Percentiles rank a stretch among this genome's conserved stretches.
These are phyloP conservation scores for Parambassis ranga DNA, from an alignment of 2,797 vertebrate species.

Conservation along the genomic window DNA sequence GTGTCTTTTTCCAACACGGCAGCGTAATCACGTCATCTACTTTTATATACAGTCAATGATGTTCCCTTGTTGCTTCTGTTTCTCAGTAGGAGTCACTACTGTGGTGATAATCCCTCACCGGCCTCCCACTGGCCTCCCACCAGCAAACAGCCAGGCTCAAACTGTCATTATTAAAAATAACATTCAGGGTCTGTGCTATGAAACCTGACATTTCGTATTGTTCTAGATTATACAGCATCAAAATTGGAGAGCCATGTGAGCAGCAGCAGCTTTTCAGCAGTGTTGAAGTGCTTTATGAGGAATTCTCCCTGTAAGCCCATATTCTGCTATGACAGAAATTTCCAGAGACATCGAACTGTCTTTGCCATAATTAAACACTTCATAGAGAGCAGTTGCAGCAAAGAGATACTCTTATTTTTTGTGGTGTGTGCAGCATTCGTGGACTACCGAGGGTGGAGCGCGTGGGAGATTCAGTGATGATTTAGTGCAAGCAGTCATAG, in stretches of 20 bases:
- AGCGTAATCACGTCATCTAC: too few species aligned
- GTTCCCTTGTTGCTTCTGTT: too few species aligned
- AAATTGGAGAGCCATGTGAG: neutral
- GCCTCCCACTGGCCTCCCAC: too few species aligned
- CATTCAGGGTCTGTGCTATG: too few species aligned
- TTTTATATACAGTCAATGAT: too few species aligned
- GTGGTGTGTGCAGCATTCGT: constrained; percentile 18
- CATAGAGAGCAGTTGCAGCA: constrained; percentile 4
- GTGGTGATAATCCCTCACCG: too few species aligned
- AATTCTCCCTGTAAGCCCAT: neutral
- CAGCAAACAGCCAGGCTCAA: too few species aligned
- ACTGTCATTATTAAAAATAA: too few species aligned
- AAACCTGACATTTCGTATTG: too few species aligned
- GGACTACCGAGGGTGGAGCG: constrained; percentile 18
- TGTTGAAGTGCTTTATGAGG: neutral
- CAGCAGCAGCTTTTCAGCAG: neutral
- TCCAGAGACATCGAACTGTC: constrained; percentile 9
- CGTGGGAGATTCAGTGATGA: constrained; percentile 52
- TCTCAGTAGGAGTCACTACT: too few species aligned
- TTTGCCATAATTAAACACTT: constrained; percentile 28
- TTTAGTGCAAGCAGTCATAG: constrained; percentile 54
- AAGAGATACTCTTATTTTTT: constrained; percentile 2
- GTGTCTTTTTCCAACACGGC: too few species aligned
- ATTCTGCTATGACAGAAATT: neutral
- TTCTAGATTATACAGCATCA: neutral